phyloP scores from a whole-genome alignment of 1,140 invertebrate genomes.

The Drosophila micromelanica region DNA sequence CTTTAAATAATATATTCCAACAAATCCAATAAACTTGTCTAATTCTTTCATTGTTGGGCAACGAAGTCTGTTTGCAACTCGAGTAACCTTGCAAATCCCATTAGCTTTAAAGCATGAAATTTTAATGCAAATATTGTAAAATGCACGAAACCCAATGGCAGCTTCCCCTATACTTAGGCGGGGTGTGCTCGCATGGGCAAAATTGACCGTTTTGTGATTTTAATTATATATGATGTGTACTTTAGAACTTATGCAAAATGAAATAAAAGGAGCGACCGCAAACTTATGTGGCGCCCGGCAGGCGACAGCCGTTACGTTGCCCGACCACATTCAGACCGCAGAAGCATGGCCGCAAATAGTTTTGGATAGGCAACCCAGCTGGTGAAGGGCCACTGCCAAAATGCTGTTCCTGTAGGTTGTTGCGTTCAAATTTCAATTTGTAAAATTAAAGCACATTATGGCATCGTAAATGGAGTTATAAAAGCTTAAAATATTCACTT shows the following conservation, averaged over 20 bases:
- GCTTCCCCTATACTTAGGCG: conserved; percentile 61
- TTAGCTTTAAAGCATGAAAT: conserved; percentile 54
- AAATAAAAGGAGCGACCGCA: conserved; percentile 76
- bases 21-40: background rate
- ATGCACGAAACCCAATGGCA: conserved; percentile 50
- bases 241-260: conserved; percentile 83
- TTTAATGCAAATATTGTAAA: conserved; percentile 56
- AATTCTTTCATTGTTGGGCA: too few species aligned
- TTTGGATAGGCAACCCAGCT: conserved; percentile 60
- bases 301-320: conserved; percentile 56
- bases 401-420: conserved; percentile 22
- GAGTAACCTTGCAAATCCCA: conserved; percentile 35
- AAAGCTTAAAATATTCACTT: conserved; percentile 62
- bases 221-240: conserved; percentile 84
- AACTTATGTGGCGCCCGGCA: conserved; percentile 64
- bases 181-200: conserved; percentile 35
- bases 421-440: conserved; percentile 79
- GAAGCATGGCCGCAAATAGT: conserved; percentile 76
- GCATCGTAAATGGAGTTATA: conserved; percentile 73
- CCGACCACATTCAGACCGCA: conserved; percentile 67
- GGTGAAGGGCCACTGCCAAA: conserved; percentile 20
- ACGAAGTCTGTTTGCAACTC: background rate
- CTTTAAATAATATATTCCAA: too few species aligned
- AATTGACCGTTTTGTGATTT: conserved; percentile 84
- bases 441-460: conserved; percentile 71